Percentiles rank a stretch among this genome's conserved stretches.
Evolutionary conservation across 1,140 invertebrate species (phyloP).

Genomic region (Rhagoletis zephyria): DNA sequence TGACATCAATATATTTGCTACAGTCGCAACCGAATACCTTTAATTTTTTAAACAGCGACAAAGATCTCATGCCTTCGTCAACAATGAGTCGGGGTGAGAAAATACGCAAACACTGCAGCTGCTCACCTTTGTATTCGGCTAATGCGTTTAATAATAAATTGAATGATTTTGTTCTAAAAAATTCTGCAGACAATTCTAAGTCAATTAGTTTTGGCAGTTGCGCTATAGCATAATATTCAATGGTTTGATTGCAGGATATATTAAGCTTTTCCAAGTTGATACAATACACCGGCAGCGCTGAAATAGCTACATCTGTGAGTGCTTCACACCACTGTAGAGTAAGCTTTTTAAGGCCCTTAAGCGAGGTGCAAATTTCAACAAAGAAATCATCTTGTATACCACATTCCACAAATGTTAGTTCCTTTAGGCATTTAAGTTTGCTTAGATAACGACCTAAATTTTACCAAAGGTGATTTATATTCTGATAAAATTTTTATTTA

Average conservation of each 20-base stretch:
- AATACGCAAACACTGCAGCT: slow-evolving; percentile 39
- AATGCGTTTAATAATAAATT: slow-evolving; percentile 15
- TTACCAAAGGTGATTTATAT: too few species aligned
- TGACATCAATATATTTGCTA: slow-evolving; percentile 32
- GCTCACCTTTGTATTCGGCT: slow-evolving; percentile 4
- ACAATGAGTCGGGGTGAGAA: slow-evolving; percentile 37
- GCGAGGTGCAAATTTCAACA: slow-evolving; percentile 33
- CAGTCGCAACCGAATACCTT: slow-evolving; percentile 43
- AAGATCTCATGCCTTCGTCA: slow-evolving; percentile 4
- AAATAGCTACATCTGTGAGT: slow-evolving; percentile 26
- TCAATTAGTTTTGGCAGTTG: background rate
- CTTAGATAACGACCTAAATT: slow-evolving; percentile 10
- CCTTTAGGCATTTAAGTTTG: slow-evolving; percentile 8
- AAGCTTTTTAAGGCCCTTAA: slow-evolving; percentile 33
- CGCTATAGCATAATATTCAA: slow-evolving; percentile 27
- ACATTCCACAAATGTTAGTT: slow-evolving; percentile 18
- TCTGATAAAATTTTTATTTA: background rate
- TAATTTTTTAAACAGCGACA: slow-evolving; percentile 31
- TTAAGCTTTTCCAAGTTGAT: slow-evolving; percentile 30
- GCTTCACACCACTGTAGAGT: slow-evolving; percentile 34
- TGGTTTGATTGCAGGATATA: slow-evolving; percentile 38
- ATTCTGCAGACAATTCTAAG: slow-evolving; percentile 5
- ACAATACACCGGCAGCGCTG: background rate
- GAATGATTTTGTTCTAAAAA: slow-evolving; percentile 44
- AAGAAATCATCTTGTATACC: slow-evolving; percentile 34